Evolutionary conservation across 2,113 vertebrate species (phyloP).

Genomic region (Larimichthys crocea): DNA sequence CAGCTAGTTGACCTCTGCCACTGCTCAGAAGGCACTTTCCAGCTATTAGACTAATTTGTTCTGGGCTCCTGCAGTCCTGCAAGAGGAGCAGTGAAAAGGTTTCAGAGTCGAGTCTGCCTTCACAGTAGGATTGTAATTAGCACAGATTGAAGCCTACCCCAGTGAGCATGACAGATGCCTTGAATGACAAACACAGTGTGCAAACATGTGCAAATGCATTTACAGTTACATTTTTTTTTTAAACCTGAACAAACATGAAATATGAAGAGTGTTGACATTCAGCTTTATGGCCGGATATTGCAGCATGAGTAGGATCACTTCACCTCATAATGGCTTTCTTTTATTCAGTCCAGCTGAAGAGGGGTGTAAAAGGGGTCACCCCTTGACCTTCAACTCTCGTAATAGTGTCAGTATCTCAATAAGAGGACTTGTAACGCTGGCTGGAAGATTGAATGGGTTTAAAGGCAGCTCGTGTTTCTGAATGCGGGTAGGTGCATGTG

Average conservation of each 20-base stretch:
- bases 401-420: slow-evolving; percentile 52
- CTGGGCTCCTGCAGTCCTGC: slow-evolving; percentile 53
- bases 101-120: slow-evolving; percentile 31
- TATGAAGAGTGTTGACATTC: slow-evolving; percentile 27
- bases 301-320: slow-evolving; percentile 33
- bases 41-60: slow-evolving; percentile 74
- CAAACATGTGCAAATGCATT: slow-evolving; percentile 8
- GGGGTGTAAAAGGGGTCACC: slow-evolving; percentile 49
- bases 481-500: background rate
- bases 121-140: slow-evolving; percentile 68
- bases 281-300: slow-evolving; percentile 18
- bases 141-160: slow-evolving; percentile 45
- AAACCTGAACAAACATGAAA: slow-evolving; percentile 39
- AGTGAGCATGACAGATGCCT: slow-evolving; percentile 39
- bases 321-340: slow-evolving; percentile 54
- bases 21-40: slow-evolving; percentile 65
- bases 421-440: slow-evolving; percentile 23
- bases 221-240: slow-evolving; percentile 19
- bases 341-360: slow-evolving; percentile 17
- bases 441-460: slow-evolving; percentile 48
- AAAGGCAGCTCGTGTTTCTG: slow-evolving; percentile 13
- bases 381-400: slow-evolving; percentile 46
- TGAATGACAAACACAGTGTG: slow-evolving; percentile 50
- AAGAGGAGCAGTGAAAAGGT: slow-evolving; percentile 42
- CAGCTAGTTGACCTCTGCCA: slow-evolving; percentile 64